Evolutionary conservation across 2,113 vertebrate genomes (phyloP), one percentile per base, ranked within the genome.

Genomic region (Nothobranchius kuhntae): DNA sequence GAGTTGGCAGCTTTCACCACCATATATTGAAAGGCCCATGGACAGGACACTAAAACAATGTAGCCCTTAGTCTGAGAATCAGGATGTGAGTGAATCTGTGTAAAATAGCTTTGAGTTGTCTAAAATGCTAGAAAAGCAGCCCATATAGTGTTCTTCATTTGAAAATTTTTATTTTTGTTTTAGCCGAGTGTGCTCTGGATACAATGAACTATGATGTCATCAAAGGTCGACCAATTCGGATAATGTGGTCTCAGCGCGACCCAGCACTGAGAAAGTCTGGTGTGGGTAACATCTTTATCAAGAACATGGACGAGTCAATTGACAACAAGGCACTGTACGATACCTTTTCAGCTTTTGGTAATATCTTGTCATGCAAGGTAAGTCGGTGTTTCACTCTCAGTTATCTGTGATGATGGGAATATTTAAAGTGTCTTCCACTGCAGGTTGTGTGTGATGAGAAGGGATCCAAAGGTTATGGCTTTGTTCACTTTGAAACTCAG

Each of bases 171-270:
- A 36, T 13, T 53, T 6, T 12, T 15, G 3, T 77, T 81, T 58
- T 24, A 99, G 98, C 97, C 40, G 97, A 99, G 86, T 94, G 96
- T 61, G 98, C 97, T 15, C 89, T 99, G 82, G 98, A 99, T 85
- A 99, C 98, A 0, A 98, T 99, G 98, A 99, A 99, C 85, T 99
- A 98, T 0, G 98, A 99, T 40, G 92, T 99, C 57, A 94, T 99
- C 80, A 98, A 98, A 87, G 97, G 96, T 67, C 94, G 95, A 1
- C 96, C 98, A 24, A 96, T 99, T 63, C 92, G 98, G 55, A 98
- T 99, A 85, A 99, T 99, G 98, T 99, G 98, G 98, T 99, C 97
- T 44, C 96, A 99, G 81, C 90, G 98, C 62, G 97, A 99, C 86
- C 98, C 98, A 0, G 95, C 95, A 45, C 95, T 99, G 73, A 93